Evolutionary conservation across 2,888 invertebrate genomes (phyloP).

Genomic region (Tethea ocularis): DNA sequence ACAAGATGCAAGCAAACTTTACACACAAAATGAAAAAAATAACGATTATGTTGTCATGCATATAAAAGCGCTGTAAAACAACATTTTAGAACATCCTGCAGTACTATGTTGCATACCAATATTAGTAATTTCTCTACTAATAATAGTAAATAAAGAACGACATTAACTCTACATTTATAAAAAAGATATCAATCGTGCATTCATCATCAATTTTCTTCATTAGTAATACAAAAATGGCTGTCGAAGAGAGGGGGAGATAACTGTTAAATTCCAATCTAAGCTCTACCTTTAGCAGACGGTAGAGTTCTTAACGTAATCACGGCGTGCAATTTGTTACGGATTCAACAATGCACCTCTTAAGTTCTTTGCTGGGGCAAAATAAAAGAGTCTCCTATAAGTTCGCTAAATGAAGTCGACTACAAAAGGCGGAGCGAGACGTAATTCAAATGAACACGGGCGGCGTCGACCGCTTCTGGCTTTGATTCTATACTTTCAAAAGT

Average conservation of each 20-base stretch:
- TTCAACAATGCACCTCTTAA: slow-evolving; percentile 82
- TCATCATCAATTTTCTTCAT: slow-evolving; percentile 10
- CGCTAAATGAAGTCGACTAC: slow-evolving; percentile 82
- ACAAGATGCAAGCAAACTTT: slow-evolving; percentile 55
- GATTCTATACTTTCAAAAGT: slow-evolving; percentile 75
- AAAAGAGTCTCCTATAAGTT: slow-evolving; percentile 77
- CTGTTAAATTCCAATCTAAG: slow-evolving; percentile 68
- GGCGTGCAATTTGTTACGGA: slow-evolving; percentile 80
- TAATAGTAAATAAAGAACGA: too few relatives aligned
- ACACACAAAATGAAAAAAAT: slow-evolving; percentile 50
- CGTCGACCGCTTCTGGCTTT: slow-evolving; percentile 68
- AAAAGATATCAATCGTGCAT: neutral
- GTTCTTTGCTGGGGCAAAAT: slow-evolving; percentile 70
- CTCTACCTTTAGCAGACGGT: slow-evolving; percentile 50
- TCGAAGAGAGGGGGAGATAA: slow-evolving; percentile 48
- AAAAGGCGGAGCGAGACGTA: slow-evolving; percentile 76
- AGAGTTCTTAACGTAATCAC: slow-evolving; percentile 74
- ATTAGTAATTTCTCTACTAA: too few relatives aligned
- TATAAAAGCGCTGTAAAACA: slow-evolving; percentile 12
- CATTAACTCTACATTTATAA: too few relatives aligned
- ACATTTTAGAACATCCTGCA: slow-evolving; percentile 15
- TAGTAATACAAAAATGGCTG: slow-evolving; percentile 51
- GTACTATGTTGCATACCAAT: slow-evolving; percentile 1
- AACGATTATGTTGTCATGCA: slow-evolving; percentile 25
- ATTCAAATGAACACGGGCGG: slow-evolving; percentile 76